A percentile compares a stretch with the other conserved stretches of the same genome.
phyloP scores from a whole-genome alignment of 2,113 vertebrate species.

The Caracal caracal region DNA sequence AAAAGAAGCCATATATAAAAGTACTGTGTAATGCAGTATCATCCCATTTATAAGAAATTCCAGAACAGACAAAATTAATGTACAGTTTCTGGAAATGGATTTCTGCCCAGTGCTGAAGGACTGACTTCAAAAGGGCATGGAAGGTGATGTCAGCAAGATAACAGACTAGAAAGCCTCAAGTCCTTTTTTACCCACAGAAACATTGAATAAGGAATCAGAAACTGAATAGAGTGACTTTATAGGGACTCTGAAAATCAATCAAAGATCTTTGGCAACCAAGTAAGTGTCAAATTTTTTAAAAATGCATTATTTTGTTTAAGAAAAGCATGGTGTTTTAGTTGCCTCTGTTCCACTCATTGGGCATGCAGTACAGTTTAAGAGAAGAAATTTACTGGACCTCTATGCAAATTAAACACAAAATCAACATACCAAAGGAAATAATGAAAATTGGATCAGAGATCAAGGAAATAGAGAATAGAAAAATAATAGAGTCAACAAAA shows the following conservation, averaged over 20 bases:
- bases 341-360: accelerated
- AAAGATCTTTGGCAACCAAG: not conserved
- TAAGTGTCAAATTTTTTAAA: not conserved
- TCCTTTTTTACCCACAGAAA: not conserved
- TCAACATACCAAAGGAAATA: not conserved
- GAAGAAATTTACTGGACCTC: not conserved
- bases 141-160: not conserved
- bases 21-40: not conserved
- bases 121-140: not conserved
- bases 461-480: not conserved
- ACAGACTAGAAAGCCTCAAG: not conserved
- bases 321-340: not conserved
- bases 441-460: not conserved
- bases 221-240: not conserved
- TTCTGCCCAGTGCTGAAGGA: not conserved
- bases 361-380: not conserved
- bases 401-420: not conserved
- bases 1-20: not conserved
- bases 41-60: not conserved
- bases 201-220: not conserved
- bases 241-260: not conserved
- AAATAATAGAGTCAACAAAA: not conserved
- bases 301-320: not conserved
- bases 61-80: not conserved
- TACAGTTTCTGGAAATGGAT: not conserved